Evolutionary conservation across 2,113 vertebrate genomes (phyloP).

Genomic region (Diadophis punctatus): DNA sequence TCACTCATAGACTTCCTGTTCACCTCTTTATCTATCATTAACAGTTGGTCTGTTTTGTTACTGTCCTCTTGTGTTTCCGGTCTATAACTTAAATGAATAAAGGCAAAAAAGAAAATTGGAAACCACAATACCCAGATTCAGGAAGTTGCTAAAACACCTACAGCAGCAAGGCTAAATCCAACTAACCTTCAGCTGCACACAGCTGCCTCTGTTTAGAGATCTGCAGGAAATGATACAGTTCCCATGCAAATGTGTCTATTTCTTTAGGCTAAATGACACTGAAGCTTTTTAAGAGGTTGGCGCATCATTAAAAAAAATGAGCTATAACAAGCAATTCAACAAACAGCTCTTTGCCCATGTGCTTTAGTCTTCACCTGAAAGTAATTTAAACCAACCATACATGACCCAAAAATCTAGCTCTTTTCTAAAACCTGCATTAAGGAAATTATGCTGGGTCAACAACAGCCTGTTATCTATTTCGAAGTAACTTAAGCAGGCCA

Average conservation of each 20-base stretch:
- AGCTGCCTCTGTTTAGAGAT: conserved; percentile 60
- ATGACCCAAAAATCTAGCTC: background rate
- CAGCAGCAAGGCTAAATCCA: conserved; percentile 50
- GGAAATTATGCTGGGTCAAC: conserved; percentile 33
- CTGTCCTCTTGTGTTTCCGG: conserved; percentile 33
- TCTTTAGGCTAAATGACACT: conserved; percentile 55
- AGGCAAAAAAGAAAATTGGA: conserved; percentile 12
- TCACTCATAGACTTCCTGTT: conserved; percentile 39
- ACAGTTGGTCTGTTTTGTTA: conserved; percentile 43
- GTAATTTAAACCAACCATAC: conserved; percentile 31
- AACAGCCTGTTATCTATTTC: conserved; percentile 22
- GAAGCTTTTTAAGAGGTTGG: conserved; percentile 38
- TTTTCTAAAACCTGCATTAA: conserved; percentile 48
- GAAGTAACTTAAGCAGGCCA: conserved; percentile 42
- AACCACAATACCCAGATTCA: conserved; percentile 51
- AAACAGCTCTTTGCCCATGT: conserved; percentile 36
- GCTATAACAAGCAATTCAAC: background rate
- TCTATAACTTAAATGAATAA: conserved; percentile 10
- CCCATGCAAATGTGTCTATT: conserved; percentile 46
- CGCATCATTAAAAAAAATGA: background rate
- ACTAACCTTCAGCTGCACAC: conserved; percentile 47
- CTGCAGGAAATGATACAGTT: conserved; percentile 66
- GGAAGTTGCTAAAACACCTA: conserved; percentile 65
- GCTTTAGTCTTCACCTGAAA: conserved; percentile 21
- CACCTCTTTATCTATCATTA: conserved; percentile 55